Evolutionary conservation across 2,797 vertebrate species (phyloP).

Genomic region (Mormyrus hasselquistii): DNA sequence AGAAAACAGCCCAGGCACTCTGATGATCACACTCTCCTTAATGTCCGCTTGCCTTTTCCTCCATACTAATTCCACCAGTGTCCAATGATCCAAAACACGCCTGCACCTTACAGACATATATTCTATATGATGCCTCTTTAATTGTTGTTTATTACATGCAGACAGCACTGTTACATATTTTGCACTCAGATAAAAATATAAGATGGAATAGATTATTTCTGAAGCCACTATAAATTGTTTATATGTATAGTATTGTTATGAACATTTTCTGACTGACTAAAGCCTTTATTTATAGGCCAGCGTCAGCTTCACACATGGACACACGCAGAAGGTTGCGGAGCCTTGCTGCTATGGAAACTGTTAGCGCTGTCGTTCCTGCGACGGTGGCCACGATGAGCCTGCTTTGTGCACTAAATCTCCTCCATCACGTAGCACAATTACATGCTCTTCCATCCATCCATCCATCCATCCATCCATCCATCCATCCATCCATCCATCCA

Average conservation of each 20-base stretch:
- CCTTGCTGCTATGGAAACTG: background rate
- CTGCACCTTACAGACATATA: background rate
- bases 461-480: background rate
- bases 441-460: background rate
- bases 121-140: background rate
- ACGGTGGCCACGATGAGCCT: background rate
- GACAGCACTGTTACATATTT: background rate
- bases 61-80: background rate
- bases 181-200: background rate
- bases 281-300: background rate
- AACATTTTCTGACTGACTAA: background rate
- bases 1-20: background rate
- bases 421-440: background rate
- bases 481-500: background rate
- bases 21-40: background rate
- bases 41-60: background rate
- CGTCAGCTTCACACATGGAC: background rate
- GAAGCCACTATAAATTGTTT: background rate
- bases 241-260: background rate
- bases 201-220: background rate
- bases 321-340: background rate
- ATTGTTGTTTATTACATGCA: background rate
- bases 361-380: background rate
- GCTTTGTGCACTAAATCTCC: background rate
- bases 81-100: background rate